These are phyloP conservation scores for Campoletis raptor DNA, from an alignment of 2,888 invertebrate genomes.

Conservation along the genomic window DNA sequence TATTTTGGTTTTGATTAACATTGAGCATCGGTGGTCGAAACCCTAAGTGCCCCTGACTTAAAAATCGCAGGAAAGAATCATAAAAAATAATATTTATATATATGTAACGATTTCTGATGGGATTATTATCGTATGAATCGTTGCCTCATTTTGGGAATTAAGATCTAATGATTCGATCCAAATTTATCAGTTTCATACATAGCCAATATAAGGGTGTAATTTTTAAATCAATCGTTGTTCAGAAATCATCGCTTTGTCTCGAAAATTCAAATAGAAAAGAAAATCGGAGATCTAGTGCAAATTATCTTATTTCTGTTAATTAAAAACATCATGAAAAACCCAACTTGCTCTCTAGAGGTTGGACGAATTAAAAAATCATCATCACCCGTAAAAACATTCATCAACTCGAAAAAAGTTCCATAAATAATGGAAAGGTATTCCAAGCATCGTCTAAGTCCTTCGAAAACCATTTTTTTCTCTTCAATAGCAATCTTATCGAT, in stretches of 20 bases:
- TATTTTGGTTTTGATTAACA: constrained; percentile 70
- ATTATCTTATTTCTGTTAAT: not conserved
- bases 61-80: constrained; percentile 11
- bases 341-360: not conserved
- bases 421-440: not conserved
- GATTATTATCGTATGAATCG: not conserved
- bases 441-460: not conserved
- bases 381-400: not conserved
- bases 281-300: not conserved
- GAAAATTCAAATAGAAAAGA: too few species aligned
- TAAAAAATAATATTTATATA: not conserved
- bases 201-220: not conserved
- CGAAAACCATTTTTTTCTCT: not conserved
- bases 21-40: constrained; percentile 64
- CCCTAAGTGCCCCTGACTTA: not conserved
- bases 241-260: too few species aligned
- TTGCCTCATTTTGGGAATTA: not conserved
- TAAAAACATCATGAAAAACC: not conserved
- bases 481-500: not conserved
- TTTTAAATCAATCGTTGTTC: too few species aligned
- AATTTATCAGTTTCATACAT: not conserved
- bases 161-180: not conserved
- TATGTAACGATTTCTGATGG: not conserved
- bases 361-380: not conserved
- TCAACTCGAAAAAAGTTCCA: not conserved